A percentile compares a stretch with the other conserved stretches of the same genome.
Conservation (phyloP, 2,888 invertebrate genomes). For the Fabriciana adippe region DNA sequence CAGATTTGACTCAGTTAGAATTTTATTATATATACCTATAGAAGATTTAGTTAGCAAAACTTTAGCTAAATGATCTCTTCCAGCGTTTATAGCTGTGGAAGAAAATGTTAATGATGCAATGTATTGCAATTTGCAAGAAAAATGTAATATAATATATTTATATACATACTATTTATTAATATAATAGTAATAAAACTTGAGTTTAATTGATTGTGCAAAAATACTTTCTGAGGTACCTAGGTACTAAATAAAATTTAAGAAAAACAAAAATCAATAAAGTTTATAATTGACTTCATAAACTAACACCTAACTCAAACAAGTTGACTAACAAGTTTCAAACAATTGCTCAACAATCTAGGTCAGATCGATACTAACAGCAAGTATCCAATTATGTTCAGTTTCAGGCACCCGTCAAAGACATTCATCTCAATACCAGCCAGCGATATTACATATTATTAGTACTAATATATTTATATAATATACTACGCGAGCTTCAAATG, state of each 20-base stretch:
- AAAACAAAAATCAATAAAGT: background rate
- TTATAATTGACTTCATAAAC: background rate
- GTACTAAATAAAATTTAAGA: background rate
- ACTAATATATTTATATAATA: background rate
- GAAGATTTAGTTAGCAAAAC: too few species aligned
- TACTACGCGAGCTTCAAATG: background rate
- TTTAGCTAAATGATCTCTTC: too few species aligned
- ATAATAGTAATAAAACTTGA: too few species aligned
- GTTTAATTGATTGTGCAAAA: too few species aligned
- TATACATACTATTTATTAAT: too few species aligned
- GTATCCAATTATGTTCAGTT: conserved; percentile 23
- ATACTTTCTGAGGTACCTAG: too few species aligned
- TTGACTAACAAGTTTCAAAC: background rate
- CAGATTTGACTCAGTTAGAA: too few species aligned
- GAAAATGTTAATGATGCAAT: too few species aligned
- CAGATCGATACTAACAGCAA: conserved; percentile 15
- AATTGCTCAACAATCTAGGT: conserved; percentile 12
- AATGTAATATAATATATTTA: too few species aligned
- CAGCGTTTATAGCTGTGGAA: too few species aligned
- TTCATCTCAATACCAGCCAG: background rate
- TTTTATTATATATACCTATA: too few species aligned
- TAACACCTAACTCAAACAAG: background rate
- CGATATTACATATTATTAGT: background rate
- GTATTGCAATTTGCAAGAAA: too few species aligned
- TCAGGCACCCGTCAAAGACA: conserved; percentile 29